Base-by-base conservation (phyloP, 2,888 invertebrate species). In the Callimorpha dominula region DNA sequence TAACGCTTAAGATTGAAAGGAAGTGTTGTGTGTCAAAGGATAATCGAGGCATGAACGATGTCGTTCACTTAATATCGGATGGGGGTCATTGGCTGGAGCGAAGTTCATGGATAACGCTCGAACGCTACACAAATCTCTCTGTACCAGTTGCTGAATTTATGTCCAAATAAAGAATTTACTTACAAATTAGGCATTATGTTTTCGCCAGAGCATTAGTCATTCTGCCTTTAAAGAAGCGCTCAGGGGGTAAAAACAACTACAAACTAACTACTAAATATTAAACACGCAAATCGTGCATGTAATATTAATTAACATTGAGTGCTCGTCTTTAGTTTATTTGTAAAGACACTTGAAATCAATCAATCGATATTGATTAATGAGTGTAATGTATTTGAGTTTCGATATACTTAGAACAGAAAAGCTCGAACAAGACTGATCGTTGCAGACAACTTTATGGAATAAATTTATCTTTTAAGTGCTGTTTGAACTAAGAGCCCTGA, bases 31-130 rank as follows among this genome's bases (percentile, higher is more conserved):
- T 68, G 54, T 92, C 88, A 88, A 86, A 88, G 92, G 92, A 92
- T 93, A 91, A 94, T 92, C 92, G 91, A 92, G 90, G 84, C 91
- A 92, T 94, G 90, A 95, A 93, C 88, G 92, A 93, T 93, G 93
- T 92, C 91, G 88, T 93, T 93, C 92, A 92, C 89, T 90, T 87
- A 86, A 86, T 92, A 92, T 90, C 88, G 86, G 82, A 82, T 83
- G 81, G 87, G 86, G 93, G 92, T 94, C 93, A 91, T 89, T 92
- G 93, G 83, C 92, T 91, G 90, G 89, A 86, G 84, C 89, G 85
- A 88, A 90, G 92, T 90, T 90, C 91, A 91, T 80, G 86, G 87
- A 87, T 89, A 87, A 82, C 79, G 81, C 75, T 76, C 79, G 78
- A 71, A 79, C 81, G 84, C 84, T 81, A 83, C 85, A 79, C 86